Percentiles rank a stretch among this genome's conserved stretches.
phyloP scores from a whole-genome alignment of 2,888 invertebrate genomes.

The Xylocampa areola region DNA sequence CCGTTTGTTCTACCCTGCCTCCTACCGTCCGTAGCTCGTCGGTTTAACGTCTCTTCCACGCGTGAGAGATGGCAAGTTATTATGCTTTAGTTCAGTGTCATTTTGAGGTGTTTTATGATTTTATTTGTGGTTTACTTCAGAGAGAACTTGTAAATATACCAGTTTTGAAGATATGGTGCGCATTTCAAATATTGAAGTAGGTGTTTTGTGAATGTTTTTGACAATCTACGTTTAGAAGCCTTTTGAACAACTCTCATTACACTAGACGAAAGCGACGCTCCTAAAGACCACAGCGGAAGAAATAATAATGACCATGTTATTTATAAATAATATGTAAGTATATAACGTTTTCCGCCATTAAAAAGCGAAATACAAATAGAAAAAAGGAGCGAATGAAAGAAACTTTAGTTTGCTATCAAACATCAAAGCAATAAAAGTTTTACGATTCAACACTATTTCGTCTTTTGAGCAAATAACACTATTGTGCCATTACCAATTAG shows the following conservation, averaged over 20 bases:
- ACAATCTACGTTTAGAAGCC: too few species aligned
- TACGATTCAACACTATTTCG: conserved; percentile 19
- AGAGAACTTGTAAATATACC: background rate
- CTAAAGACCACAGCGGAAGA: too few species aligned
- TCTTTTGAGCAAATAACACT: conserved; percentile 25
- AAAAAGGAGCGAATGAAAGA: conserved; percentile 5
- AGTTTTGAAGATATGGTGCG: conserved; percentile 4
- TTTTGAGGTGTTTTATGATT: conserved; percentile 48
- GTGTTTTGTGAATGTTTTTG: too few species aligned
- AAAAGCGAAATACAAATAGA: background rate
- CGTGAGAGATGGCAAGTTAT: conserved; percentile 32
- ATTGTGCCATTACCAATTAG: conserved; percentile 77
- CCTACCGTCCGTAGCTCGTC: conserved; percentile 30
- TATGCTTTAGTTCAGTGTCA: conserved; percentile 41
- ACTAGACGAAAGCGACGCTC: too few species aligned
- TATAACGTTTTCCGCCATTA: background rate
- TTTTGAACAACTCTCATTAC: too few species aligned
- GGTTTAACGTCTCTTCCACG: conserved; percentile 44
- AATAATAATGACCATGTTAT: too few species aligned
- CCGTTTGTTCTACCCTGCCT: conserved; percentile 37
- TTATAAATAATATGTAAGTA: too few species aligned
- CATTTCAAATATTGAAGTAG: background rate
- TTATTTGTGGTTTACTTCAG: conserved; percentile 34
- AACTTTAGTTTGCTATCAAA: conserved; percentile 14
- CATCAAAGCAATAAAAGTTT: conserved; percentile 15